phyloP scores from a whole-genome alignment of 1,140 invertebrate species.

The Andricus grossulariae region DNA sequence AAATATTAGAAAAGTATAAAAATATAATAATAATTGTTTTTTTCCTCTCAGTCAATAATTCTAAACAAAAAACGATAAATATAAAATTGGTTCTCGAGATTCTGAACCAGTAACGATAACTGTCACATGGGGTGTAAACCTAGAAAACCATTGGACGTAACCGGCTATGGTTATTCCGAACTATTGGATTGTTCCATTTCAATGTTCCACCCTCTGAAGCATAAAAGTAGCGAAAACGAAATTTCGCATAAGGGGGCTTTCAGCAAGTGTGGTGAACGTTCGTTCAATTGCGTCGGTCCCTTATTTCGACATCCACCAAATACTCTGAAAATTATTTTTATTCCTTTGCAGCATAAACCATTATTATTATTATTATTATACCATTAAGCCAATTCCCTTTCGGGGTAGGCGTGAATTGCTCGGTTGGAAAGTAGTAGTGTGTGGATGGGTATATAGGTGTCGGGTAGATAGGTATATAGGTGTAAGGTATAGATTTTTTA shows the following conservation, averaged over 20 bases:
- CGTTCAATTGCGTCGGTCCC: neutral
- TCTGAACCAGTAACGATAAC: constrained; percentile 16
- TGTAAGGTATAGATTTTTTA: too few species aligned
- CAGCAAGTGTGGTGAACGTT: neutral
- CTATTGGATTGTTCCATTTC: constrained; percentile 70
- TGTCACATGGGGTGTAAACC: constrained; percentile 30
- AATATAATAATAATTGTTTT: neutral
- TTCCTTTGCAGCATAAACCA: neutral
- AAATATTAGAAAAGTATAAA: neutral
- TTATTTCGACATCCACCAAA: neutral
- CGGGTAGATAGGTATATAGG: too few species aligned
- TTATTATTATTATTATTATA: neutral
- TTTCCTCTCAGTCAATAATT: constrained; percentile 13
- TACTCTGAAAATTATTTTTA: neutral
- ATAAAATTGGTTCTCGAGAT: constrained; percentile 31
- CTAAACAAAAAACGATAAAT: constrained; percentile 30
- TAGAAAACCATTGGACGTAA: constrained; percentile 58
- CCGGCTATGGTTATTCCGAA: constrained; percentile 67
- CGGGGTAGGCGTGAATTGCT: too few species aligned
- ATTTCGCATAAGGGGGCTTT: neutral
- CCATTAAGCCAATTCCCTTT: too few species aligned
- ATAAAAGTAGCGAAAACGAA: constrained; percentile 66
- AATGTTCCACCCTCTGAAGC: constrained; percentile 68
- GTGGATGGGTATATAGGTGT: too few species aligned
- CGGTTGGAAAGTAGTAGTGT: too few species aligned